Percentiles rank a stretch among this genome's conserved stretches.
Evolutionary conservation across 2,888 invertebrate genomes (phyloP).

Genomic region (Hydraecia micacea): DNA sequence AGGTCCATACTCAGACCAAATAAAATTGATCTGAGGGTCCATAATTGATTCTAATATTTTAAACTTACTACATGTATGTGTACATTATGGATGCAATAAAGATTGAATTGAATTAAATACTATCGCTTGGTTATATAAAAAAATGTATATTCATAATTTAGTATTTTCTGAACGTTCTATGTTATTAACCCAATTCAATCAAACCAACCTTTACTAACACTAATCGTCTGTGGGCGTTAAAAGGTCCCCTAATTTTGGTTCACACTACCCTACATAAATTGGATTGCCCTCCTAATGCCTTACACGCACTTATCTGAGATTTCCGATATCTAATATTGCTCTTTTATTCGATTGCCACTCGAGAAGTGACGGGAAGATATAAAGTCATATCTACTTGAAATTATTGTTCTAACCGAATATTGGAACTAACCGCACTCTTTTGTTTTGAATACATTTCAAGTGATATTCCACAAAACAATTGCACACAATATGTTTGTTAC

Average conservation of each 20-base stretch:
- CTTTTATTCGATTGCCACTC: conserved; percentile 59
- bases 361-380: conserved; percentile 15
- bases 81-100: not conserved
- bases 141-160: not conserved
- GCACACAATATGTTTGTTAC: no score
- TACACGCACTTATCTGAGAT: conserved; percentile 69
- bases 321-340: conserved; percentile 65
- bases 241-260: conserved; percentile 69
- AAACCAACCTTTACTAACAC: conserved; percentile 22
- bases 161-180: not conserved
- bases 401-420: not conserved
- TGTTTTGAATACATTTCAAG: not conserved
- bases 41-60: no score
- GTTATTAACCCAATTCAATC: conserved; percentile 27
- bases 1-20: no score
- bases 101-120: not conserved
- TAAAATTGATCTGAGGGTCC: no score
- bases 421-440: not conserved
- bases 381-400: not conserved
- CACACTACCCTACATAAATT: conserved; percentile 68
- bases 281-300: conserved; percentile 69
- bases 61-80: no score
- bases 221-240: conserved; percentile 57
- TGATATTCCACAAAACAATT: not conserved
- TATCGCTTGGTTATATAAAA: not conserved